Evolutionary conservation across 92 coral and sea anemone species (phyloP), one percentile per base, ranked within the genome.

Genomic region (Epizoanthus rinbou): DNA sequence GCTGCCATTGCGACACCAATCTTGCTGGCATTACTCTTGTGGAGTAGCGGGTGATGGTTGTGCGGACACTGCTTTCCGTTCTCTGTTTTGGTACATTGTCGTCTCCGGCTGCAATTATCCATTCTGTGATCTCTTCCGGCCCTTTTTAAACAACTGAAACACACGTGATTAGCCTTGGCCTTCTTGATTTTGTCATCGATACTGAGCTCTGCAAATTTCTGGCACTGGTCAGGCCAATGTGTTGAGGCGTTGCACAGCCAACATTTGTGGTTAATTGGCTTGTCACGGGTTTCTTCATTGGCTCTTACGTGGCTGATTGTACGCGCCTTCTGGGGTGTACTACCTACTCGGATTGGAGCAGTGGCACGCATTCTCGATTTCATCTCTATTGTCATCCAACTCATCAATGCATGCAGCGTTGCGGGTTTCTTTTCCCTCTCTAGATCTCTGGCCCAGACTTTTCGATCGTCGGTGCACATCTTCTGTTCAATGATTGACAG

Each of bases 151-250:
- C 93, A 86, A 37, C 90, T 83, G 58, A 69, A 90, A 57, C 88
- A 90, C 8, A 80, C 90, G 64, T 90, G 93, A 39, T 73, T 78
- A 16, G 69, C 81, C 69, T 63, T 56, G 57, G 66, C 79, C 5
- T 22, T 31, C 65, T 78, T 74, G 31, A 89, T 37, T 5, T 89
- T 78, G 8, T 91, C 91, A 19, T 89, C 87, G 62, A 83, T 79
- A 25, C 74, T 84, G 81, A 85, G 81, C 25, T 84, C 85, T 33
- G 63, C 79, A 57, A 91, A 88, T 76, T 84, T 70, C 80, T 47
- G 74, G 76, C 89, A 88, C 78, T 88, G 91, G 73, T 91, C 94
- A 15, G 91, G 90, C 94, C 94, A 91, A 56, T 91, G 94, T 47
- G 56, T 35, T 13, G 89, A 85, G 66, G 13, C 70, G 45, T 81